These are phyloP conservation scores for Ectropis grisescens DNA, from an alignment of 1,140 invertebrate genomes.

Conservation along the genomic window DNA sequence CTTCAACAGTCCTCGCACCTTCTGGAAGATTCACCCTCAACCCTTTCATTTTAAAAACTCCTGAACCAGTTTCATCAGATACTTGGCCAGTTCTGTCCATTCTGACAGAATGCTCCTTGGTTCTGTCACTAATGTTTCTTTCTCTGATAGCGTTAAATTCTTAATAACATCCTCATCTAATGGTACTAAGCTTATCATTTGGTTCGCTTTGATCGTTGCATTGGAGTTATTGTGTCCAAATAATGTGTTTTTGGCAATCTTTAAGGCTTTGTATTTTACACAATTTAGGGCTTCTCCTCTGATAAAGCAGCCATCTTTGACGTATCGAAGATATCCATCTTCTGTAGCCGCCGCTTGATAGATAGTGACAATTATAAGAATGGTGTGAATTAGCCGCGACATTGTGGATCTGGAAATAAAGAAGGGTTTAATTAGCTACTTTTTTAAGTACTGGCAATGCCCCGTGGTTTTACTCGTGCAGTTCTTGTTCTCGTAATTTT, in stretches of 20 bases:
- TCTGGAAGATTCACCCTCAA: slow-evolving; percentile 47
- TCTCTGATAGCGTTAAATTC: slow-evolving; percentile 24
- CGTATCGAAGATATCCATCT: slow-evolving; percentile 44
- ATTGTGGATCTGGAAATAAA: no score
- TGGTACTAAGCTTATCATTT: slow-evolving; percentile 48
- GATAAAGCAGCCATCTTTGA: slow-evolving; percentile 50
- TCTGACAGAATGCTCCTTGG: slow-evolving; percentile 46
- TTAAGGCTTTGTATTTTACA: slow-evolving; percentile 56
- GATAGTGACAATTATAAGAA: neutral
- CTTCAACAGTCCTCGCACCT: slow-evolving; percentile 49
- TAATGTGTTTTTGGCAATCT: slow-evolving; percentile 47
- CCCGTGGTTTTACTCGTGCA: no score
- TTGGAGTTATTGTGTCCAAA: slow-evolving; percentile 44
- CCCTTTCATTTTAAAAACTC: slow-evolving; percentile 48
- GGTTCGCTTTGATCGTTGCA: slow-evolving; percentile 42
- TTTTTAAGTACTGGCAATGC: no score
- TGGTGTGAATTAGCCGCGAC: no score
- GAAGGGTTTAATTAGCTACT: no score
- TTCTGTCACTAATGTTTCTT: slow-evolving; percentile 24
- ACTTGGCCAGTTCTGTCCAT: slow-evolving; percentile 53
- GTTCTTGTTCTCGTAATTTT: no score
- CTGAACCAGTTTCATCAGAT: slow-evolving; percentile 44
- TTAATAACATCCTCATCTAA: slow-evolving; percentile 36
- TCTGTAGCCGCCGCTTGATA: slow-evolving; percentile 13
- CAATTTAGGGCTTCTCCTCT: slow-evolving; percentile 53